Percentiles rank a stretch among this genome's conserved stretches.
phyloP scores from a whole-genome alignment of 2,113 vertebrate species.

The Cavia porcellus region DNA sequence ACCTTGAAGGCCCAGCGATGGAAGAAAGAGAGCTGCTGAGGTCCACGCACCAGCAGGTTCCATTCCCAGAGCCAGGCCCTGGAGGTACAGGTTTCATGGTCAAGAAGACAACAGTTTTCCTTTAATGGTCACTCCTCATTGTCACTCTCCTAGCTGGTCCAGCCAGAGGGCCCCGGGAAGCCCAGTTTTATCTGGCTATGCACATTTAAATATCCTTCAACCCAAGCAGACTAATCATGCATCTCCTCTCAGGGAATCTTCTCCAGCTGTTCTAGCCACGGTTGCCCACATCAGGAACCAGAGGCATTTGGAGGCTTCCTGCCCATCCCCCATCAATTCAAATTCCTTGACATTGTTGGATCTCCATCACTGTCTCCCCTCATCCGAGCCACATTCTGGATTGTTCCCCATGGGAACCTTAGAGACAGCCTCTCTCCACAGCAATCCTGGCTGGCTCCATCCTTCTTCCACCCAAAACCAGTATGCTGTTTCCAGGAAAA shows the following conservation, averaged over 20 bases:
- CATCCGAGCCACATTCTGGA: background rate
- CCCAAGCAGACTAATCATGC: background rate
- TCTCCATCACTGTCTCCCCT: background rate
- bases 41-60: background rate
- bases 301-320: background rate
- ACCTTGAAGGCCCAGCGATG: background rate
- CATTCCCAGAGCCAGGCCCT: background rate
- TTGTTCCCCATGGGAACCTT: too few species aligned
- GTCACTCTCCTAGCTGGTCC: background rate
- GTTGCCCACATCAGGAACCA: background rate
- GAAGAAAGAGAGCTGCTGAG: background rate
- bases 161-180: background rate
- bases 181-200: background rate
- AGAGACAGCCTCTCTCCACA: background rate
- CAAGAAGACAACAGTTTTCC: background rate
- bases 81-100: background rate
- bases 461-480: background rate
- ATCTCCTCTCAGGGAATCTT: background rate
- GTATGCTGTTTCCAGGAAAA: background rate
- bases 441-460: background rate
- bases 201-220: background rate
- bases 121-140: background rate
- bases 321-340: background rate
- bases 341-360: background rate
- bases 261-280: background rate